Conservation (phyloP, 2,888 invertebrate species). For the Cataglyphis cursor region DNA sequence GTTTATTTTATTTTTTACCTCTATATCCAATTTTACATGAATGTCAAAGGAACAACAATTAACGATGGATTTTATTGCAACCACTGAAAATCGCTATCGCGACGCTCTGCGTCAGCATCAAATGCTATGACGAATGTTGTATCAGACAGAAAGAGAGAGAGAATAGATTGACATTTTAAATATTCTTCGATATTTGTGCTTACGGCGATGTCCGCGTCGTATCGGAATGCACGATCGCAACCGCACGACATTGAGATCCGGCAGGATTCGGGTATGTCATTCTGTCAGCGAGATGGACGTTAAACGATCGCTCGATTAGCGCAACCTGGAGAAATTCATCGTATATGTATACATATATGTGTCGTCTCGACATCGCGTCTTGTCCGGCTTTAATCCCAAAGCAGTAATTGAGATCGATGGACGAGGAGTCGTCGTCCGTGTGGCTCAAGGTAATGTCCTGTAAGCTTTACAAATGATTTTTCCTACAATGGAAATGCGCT, state of each 20-base stretch:
- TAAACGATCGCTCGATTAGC: slow-evolving; percentile 49
- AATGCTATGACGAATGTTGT: background rate
- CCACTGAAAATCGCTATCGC: background rate
- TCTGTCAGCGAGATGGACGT: slow-evolving; percentile 45
- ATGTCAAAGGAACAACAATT: slow-evolving; percentile 16
- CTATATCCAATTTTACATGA: background rate
- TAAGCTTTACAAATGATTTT: slow-evolving; percentile 57
- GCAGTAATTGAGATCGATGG: slow-evolving; percentile 54
- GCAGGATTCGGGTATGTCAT: slow-evolving; percentile 40
- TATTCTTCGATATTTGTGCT: slow-evolving; percentile 27
- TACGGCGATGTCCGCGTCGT: background rate
- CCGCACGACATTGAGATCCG: slow-evolving; percentile 28
- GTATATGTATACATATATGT: slow-evolving; percentile 15
- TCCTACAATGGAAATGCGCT: background rate
- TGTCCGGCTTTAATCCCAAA: slow-evolving; percentile 21
- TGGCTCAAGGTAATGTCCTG: background rate
- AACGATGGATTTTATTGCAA: slow-evolving; percentile 23
- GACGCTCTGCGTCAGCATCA: background rate
- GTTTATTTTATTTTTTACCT: background rate
- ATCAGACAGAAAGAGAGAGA: background rate
- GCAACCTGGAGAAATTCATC: slow-evolving; percentile 31
- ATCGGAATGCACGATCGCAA: background rate
- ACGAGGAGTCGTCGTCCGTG: slow-evolving; percentile 37
- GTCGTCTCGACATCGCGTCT: slow-evolving; percentile 30
- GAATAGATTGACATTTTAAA: slow-evolving; percentile 32